A percentile compares a stretch with the other conserved stretches of the same genome.
Evolutionary conservation across 2,797 vertebrate genomes (phyloP).

Genomic region (Pygocentrus nattereri): DNA sequence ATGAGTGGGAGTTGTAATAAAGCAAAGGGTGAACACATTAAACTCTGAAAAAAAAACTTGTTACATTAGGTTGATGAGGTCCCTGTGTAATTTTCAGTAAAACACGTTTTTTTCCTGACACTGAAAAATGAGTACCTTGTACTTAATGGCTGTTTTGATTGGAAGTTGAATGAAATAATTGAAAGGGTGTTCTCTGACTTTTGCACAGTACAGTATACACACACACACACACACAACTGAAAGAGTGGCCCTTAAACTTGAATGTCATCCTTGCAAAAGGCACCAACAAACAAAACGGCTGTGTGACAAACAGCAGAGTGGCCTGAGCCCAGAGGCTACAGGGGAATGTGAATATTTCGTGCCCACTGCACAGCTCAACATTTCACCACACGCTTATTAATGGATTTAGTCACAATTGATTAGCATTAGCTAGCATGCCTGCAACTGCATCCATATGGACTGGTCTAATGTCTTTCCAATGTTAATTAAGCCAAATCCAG

Average conservation of each 20-base stretch:
- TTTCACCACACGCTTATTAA: slow-evolving; percentile 30
- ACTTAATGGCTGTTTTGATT: too few relatives aligned
- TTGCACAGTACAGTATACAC: background rate
- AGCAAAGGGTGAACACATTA: too few relatives aligned
- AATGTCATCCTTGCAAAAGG: background rate
- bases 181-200: too few relatives aligned
- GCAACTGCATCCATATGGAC: slow-evolving; percentile 10
- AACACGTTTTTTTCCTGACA: too few relatives aligned
- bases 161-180: too few relatives aligned
- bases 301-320: slow-evolving; percentile 16
- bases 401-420: slow-evolving; percentile 52
- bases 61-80: too few relatives aligned
- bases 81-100: too few relatives aligned
- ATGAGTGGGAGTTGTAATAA: too few relatives aligned
- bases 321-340: slow-evolving; percentile 45
- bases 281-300: slow-evolving; percentile 39
- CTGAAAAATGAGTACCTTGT: too few relatives aligned
- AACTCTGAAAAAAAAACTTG: too few relatives aligned
- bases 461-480: slow-evolving; percentile 18
- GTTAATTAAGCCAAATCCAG: slow-evolving; percentile 42
- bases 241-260: slow-evolving; percentile 50
- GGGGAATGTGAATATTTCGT: slow-evolving; percentile 22
- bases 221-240: slow-evolving; percentile 25
- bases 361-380: slow-evolving; percentile 25
- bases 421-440: slow-evolving; percentile 44